Percentiles rank a stretch among this genome's conserved stretches.
Conservation (phyloP, 2,113 vertebrate genomes). For the Scomber scombrus region DNA sequence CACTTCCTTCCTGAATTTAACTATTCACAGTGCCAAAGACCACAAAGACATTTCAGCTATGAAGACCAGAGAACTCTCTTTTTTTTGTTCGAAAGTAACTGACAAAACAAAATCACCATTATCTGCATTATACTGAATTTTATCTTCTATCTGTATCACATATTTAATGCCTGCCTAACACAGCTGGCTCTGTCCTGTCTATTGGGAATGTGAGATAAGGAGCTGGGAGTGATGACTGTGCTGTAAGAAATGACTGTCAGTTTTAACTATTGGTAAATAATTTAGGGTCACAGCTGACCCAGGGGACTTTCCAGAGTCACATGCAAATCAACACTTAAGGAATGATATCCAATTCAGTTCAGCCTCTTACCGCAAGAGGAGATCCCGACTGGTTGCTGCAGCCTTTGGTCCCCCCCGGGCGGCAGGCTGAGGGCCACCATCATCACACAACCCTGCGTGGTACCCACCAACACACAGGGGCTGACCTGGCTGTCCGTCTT, state of each 20-base stretch:
- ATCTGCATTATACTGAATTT: too few relatives aligned
- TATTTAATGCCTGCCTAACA: too few relatives aligned
- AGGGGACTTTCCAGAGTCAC: not conserved
- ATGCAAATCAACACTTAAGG: not conserved
- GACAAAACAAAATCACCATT: too few relatives aligned
- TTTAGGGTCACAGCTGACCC: not conserved
- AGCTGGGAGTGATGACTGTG: too few relatives aligned
- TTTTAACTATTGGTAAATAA: not conserved
- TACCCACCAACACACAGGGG: conserved; percentile 94
- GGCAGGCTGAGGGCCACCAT: conserved; percentile 91
- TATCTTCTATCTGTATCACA: too few relatives aligned
- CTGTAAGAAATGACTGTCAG: not conserved
- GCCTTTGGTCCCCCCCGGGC: conserved; percentile 90
- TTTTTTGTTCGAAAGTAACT: too few relatives aligned
- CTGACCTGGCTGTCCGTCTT: conserved; percentile 87
- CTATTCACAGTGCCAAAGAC: too few relatives aligned
- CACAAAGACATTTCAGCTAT: too few relatives aligned
- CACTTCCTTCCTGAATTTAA: not conserved
- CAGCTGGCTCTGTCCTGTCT: too few relatives aligned
- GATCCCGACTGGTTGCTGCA: conserved; percentile 91
- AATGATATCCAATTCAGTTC: not conserved
- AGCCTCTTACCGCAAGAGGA: conserved; percentile 90
- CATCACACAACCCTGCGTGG: conserved; percentile 92
- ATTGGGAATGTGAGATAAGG: not conserved
- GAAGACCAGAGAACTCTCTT: too few relatives aligned